Percentiles rank a stretch among this genome's conserved stretches.
Evolutionary conservation across 2,888 invertebrate species (phyloP).

Genomic region (Cristatella mucedo): DNA sequence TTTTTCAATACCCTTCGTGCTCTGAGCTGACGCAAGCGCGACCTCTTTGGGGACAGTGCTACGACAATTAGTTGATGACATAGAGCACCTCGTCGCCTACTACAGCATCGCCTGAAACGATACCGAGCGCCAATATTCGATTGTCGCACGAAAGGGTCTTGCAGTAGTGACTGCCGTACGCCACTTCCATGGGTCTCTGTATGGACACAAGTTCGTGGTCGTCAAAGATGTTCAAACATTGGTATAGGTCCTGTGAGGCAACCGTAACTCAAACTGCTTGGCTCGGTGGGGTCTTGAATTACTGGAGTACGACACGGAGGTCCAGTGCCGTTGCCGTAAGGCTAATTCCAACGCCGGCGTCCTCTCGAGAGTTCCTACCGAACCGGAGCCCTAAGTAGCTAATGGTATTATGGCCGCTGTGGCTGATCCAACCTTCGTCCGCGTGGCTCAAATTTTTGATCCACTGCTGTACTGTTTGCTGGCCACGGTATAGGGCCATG

Average conservation of each 20-base stretch:
- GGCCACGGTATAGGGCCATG: too few relatives aligned
- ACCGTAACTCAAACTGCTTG: constrained; percentile 12
- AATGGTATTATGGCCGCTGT: too few relatives aligned
- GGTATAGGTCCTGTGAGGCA: constrained; percentile 12
- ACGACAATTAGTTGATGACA: constrained; percentile 13
- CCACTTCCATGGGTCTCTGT: constrained; percentile 14
- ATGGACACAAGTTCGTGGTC: constrained; percentile 13
- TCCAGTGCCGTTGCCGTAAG: too few relatives aligned
- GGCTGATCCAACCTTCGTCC: too few relatives aligned
- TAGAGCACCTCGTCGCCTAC: constrained; percentile 16
- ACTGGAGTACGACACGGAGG: too few relatives aligned
- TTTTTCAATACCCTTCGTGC: constrained; percentile 13
- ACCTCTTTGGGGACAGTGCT: constrained; percentile 18
- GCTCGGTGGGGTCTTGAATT: too few relatives aligned
- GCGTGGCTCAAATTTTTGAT: too few relatives aligned
- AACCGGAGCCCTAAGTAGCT: too few relatives aligned
- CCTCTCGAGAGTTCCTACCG: not conserved
- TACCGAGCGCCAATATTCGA: constrained; percentile 15
- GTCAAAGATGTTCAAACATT: constrained; percentile 15
- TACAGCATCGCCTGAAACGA: constrained; percentile 15
- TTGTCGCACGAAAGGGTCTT: constrained; percentile 16
- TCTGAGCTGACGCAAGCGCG: constrained; percentile 17
- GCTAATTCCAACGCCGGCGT: constrained; percentile 9
- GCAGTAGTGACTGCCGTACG: constrained; percentile 15
- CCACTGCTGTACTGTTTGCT: too few relatives aligned